Base-by-base conservation (phyloP, 2,797 vertebrate genomes). In the Typhlichthys subterraneus region DNA sequence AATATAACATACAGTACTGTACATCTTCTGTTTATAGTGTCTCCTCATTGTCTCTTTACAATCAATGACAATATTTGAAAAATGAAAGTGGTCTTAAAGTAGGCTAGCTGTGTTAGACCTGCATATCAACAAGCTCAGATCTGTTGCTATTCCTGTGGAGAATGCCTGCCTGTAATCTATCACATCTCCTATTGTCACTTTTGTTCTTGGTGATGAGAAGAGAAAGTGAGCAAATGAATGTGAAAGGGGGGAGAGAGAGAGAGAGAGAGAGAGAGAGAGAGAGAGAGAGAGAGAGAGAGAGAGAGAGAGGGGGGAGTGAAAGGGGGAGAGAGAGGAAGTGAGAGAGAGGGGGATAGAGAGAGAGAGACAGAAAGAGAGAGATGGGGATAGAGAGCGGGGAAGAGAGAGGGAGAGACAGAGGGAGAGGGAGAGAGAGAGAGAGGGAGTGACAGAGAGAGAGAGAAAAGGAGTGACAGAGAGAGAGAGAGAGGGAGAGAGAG, bases 131-230 rank as follows among this genome's bases (percentile, higher is more conserved):
- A 3, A 55, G 33, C 57, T 17, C 66, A 52, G 63, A 57, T 71
- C 61, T 70, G 60, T 55, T 72, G 74, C 58, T 67, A 61, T 38
- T 61, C 15, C 12, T 5, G 38, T 45, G 33, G 55, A 45, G 23
- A 48, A 75, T 63, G 65, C 46, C 61, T 11, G 59, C 57, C 65
- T 38, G 45, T 56, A 57, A 17, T 52, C 61, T 19, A 1, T 46
- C 47, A 56, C 53, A 45, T 53, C 55, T 59, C 33, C 57, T 68
- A 61, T 76, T 84, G 59, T 73, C 76, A 59, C 65, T 70, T 81
- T 69, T 65, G 54, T 68, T 73, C 42, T 70, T 14, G 51, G 76
- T 69, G 79, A 81, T 65, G 68, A 63, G 69, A 76, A 59, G 73
- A 9, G 33, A 38, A 38, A 38, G 33, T 9, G 33, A 38, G 33